Evolutionary conservation across 2,888 invertebrate species (phyloP).

Genomic region (Hemicrepidius hirtus): DNA sequence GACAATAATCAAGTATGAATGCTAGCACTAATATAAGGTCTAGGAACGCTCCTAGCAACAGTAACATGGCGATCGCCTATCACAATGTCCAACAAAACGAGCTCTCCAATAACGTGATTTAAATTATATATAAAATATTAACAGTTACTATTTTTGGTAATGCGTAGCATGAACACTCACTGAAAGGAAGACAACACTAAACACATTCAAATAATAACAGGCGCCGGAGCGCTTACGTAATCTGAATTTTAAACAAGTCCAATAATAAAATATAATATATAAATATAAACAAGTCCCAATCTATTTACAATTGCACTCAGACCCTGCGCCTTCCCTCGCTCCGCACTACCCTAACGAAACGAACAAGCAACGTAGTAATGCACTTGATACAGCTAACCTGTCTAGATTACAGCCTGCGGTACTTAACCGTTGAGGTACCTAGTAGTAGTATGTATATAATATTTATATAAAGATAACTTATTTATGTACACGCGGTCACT

Average conservation of each 20-base stretch:
- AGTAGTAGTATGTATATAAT: conserved; percentile 64
- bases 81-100: conserved; percentile 73
- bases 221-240: conserved; percentile 56
- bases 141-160: conserved; percentile 73
- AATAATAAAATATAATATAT: conserved; percentile 73
- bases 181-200: conserved; percentile 72
- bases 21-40: conserved; percentile 70
- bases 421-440: conserved; percentile 72
- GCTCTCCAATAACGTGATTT: conserved; percentile 72
- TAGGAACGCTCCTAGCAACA: conserved; percentile 72
- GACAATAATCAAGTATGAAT: conserved; percentile 73
- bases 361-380: conserved; percentile 72
- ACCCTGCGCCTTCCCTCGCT: conserved; percentile 67
- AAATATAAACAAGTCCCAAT: conserved; percentile 77
- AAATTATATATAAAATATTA: conserved; percentile 74
- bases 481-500: conserved; percentile 77
- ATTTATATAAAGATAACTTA: conserved; percentile 61
- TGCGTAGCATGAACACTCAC: conserved; percentile 72
- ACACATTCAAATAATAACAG: conserved; percentile 66
- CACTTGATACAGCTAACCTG: conserved; percentile 73
- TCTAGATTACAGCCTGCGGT: conserved; percentile 73
- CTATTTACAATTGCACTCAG: conserved; percentile 72
- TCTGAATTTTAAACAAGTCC: conserved; percentile 67
- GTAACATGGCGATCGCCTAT: conserved; percentile 73
- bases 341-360: conserved; percentile 66